Evolutionary conservation across 2,797 vertebrate genomes (phyloP).

Genomic region (Pygocentrus nattereri): DNA sequence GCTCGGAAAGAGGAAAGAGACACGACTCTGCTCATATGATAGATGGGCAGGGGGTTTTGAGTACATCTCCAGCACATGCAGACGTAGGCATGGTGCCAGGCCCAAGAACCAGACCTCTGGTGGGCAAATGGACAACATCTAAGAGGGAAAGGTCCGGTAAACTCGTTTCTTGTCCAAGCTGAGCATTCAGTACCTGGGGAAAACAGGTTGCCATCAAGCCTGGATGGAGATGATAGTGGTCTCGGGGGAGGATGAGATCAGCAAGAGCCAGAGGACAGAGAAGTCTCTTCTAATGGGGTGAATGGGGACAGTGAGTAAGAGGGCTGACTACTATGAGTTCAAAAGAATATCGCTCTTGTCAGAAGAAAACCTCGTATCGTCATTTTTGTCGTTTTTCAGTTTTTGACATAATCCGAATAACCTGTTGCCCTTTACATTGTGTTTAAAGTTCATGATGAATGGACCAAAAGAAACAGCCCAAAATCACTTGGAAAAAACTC

Average conservation of each 20-base stretch:
- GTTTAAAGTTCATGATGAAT: no score
- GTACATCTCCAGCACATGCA: conserved; percentile 39
- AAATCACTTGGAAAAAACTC: no score
- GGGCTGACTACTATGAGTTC: conserved; percentile 19
- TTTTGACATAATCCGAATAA: no score
- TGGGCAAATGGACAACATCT: conserved; percentile 33
- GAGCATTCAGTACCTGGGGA: conserved; percentile 29
- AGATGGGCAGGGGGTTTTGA: conserved; percentile 44
- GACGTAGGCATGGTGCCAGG: conserved; percentile 30
- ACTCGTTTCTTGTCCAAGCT: conserved; percentile 14
- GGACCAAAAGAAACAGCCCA: no score
- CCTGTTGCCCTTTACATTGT: no score
- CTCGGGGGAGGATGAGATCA: neutral
- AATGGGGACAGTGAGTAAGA: conserved; percentile 1
- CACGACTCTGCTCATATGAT: conserved; percentile 31
- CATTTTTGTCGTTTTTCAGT: no score
- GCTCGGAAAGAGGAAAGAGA: conserved; percentile 37
- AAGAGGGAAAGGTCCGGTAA: conserved; percentile 21
- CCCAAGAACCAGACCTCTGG: conserved; percentile 25
- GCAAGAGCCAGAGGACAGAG: conserved; percentile 28
- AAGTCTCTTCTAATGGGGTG: conserved; percentile 19
- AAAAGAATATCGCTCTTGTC: conserved; percentile 48
- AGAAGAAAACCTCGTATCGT: no score
- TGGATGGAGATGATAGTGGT: conserved; percentile 38
- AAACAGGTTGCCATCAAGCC: conserved; percentile 37